Evolutionary conservation across 2,113 vertebrate genomes (phyloP).

Genomic region (Apus apus): DNA sequence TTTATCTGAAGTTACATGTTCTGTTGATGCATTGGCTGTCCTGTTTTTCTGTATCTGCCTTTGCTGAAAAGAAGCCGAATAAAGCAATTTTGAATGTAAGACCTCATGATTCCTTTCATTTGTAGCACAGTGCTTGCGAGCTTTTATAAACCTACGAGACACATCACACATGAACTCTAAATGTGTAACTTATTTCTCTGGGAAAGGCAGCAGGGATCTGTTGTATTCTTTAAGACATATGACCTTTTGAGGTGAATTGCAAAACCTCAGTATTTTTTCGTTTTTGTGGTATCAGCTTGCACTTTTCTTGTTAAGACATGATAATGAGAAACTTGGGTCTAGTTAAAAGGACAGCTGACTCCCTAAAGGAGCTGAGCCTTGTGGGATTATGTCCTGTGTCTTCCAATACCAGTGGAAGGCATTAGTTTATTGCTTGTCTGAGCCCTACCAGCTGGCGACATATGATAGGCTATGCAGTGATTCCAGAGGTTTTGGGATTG

Average conservation of each 20-base stretch:
- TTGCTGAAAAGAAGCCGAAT: constrained; percentile 1
- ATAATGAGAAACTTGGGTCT: background rate
- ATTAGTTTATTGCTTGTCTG: background rate
- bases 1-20: background rate
- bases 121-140: background rate
- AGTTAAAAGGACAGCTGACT: background rate
- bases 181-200: background rate
- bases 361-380: background rate
- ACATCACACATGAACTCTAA: rapidly evolving
- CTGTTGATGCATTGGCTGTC: background rate
- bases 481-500: background rate
- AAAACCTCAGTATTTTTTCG: background rate
- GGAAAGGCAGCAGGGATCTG: background rate
- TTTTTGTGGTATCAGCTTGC: background rate
- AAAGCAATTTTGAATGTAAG: background rate
- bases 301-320: background rate
- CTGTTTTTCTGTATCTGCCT: background rate
- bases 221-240: background rate
- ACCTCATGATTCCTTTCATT: background rate
- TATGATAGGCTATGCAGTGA: background rate
- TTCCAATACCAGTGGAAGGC: background rate
- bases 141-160: background rate
- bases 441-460: background rate
- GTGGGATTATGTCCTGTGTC: background rate
- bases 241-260: background rate